Evolutionary conservation across 2,888 invertebrate genomes (phyloP).

Genomic region (Amphipyra tragopoginis): DNA sequence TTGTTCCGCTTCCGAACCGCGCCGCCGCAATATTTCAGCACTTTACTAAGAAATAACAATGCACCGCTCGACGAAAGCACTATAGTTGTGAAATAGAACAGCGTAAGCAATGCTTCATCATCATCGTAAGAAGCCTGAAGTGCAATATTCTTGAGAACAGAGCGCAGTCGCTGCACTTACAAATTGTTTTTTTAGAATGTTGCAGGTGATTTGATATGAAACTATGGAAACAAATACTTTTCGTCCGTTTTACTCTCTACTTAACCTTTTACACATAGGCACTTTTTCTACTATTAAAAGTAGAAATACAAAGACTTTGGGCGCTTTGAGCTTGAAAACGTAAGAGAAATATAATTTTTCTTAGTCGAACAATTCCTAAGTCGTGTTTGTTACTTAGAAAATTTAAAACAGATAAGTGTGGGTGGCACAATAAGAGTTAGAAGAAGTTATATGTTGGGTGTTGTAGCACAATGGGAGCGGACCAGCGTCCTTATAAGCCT

Average conservation of each 20-base stretch:
- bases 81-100: slow-evolving; percentile 78
- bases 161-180: slow-evolving; percentile 42
- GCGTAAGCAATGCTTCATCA: slow-evolving; percentile 80
- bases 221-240: slow-evolving; percentile 17
- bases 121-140: slow-evolving; percentile 72
- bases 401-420: slow-evolving; percentile 64
- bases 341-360: slow-evolving; percentile 7
- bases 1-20: slow-evolving; percentile 71
- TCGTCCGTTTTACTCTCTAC: not conserved
- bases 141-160: slow-evolving; percentile 61
- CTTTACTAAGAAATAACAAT: slow-evolving; percentile 86
- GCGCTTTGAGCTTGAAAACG: not conserved
- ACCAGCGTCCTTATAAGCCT: slow-evolving; percentile 75
- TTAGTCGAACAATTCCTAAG: slow-evolving; percentile 46
- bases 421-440: slow-evolving; percentile 70
- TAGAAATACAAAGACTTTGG: slow-evolving; percentile 1
- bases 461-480: slow-evolving; percentile 72
- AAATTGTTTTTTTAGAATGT: slow-evolving; percentile 45
- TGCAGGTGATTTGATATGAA: slow-evolving; percentile 30
- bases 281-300: slow-evolving; percentile 1
- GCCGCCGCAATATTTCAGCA: slow-evolving; percentile 84
- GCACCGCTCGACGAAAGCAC: slow-evolving; percentile 79
- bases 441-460: slow-evolving; percentile 68
- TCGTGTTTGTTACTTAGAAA: slow-evolving; percentile 63
- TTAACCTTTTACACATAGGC: not conserved